These are phyloP conservation scores for Eupithecia tripunctaria DNA, from an alignment of 2,888 invertebrate genomes.

Conservation along the genomic window DNA sequence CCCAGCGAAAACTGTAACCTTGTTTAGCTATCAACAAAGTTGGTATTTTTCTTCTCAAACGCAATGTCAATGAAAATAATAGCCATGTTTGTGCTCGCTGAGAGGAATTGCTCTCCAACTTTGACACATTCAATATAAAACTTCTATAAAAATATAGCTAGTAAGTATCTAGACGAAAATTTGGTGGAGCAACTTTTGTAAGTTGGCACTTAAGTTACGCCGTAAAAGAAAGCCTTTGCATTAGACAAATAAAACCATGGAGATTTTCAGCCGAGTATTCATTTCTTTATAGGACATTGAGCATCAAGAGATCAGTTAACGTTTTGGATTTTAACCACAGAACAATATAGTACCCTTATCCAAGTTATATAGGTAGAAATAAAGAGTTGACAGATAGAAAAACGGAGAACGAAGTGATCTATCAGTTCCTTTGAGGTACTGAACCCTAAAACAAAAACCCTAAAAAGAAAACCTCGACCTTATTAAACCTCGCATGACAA, in stretches of 20 bases:
- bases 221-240: slow-evolving; percentile 34
- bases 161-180: slow-evolving; percentile 36
- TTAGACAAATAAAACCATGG: slow-evolving; percentile 30
- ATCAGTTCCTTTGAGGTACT: background rate
- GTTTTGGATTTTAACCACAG: background rate
- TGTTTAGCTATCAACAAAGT: slow-evolving; percentile 57
- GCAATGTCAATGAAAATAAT: slow-evolving; percentile 58
- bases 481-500: slow-evolving; percentile 20
- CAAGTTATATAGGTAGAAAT: too few relatives aligned
- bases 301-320: background rate
- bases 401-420: background rate
- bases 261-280: slow-evolving; percentile 22
- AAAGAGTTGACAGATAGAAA: background rate
- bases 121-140: slow-evolving; percentile 56
- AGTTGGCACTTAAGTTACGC: slow-evolving; percentile 33
- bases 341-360: too few relatives aligned
- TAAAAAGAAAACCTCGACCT: slow-evolving; percentile 7
- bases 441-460: background rate
- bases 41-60: slow-evolving; percentile 57
- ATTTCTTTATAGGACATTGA: background rate
- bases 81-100: slow-evolving; percentile 63
- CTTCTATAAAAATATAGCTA: slow-evolving; percentile 51
- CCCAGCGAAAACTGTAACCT: slow-evolving; percentile 21
- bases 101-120: slow-evolving; percentile 61
- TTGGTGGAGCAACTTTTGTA: slow-evolving; percentile 39